phyloP scores from a whole-genome alignment of 2,113 vertebrate species.

The Sterna hirundo region DNA sequence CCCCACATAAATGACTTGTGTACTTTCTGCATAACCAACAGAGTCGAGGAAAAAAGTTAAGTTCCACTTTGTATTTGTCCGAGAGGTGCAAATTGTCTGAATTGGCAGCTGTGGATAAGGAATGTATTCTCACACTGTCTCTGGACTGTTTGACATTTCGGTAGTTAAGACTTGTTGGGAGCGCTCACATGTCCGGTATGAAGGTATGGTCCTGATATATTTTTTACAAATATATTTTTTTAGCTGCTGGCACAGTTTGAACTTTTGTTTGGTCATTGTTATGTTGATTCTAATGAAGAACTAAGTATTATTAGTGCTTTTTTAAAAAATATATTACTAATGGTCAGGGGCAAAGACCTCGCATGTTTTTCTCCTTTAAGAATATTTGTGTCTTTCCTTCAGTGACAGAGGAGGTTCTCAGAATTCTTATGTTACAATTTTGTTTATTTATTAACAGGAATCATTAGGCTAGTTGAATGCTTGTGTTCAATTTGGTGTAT shows the following conservation, averaged over 20 bases:
- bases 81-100: neutral
- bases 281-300: neutral
- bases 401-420: neutral
- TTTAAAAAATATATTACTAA: neutral
- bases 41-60: neutral
- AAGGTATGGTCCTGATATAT: neutral
- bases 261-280: neutral
- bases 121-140: neutral
- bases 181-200: neutral
- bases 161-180: neutral
- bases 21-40: neutral
- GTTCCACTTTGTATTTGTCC: neutral
- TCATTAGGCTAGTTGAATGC: neutral
- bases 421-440: neutral
- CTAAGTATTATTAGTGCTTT: neutral
- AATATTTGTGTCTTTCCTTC: neutral
- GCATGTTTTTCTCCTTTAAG: neutral
- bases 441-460: neutral
- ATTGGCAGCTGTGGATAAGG: neutral
- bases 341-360: neutral
- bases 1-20: neutral
- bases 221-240: neutral
- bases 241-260: neutral
- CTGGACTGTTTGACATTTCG: neutral
- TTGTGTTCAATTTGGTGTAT: neutral